Conservation (phyloP, 2,888 invertebrate genomes). For the Eustalomyia histrio region DNA sequence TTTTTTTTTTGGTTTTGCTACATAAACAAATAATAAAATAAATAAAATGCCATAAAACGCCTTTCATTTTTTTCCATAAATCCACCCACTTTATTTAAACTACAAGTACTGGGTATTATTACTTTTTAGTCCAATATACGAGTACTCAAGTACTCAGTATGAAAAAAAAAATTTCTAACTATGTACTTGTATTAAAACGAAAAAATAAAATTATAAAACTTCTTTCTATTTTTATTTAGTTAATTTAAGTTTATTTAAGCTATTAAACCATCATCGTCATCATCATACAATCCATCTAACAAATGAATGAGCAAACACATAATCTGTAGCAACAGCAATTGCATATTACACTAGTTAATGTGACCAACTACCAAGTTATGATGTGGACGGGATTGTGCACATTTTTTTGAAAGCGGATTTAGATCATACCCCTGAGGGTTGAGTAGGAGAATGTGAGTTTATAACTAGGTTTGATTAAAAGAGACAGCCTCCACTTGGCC, state of each 20-base stretch:
- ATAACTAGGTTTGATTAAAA: too few species aligned
- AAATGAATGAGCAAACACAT: constrained; percentile 20
- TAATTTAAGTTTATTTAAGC: constrained; percentile 52
- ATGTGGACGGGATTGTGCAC: background rate
- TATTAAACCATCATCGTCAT: constrained; percentile 34
- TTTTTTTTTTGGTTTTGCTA: constrained; percentile 1
- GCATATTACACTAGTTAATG: background rate
- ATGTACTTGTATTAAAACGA: constrained; percentile 43
- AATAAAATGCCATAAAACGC: constrained; percentile 39
- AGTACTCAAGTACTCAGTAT: constrained; percentile 31
- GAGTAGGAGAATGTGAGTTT: too few species aligned
- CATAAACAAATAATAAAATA: background rate
- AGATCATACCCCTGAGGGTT: too few species aligned
- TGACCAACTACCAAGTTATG: background rate
- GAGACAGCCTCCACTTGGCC: too few species aligned
- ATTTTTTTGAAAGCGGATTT: too few species aligned
- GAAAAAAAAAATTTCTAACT: background rate
- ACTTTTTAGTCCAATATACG: constrained; percentile 18
- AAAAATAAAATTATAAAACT: background rate
- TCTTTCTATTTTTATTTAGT: constrained; percentile 53
- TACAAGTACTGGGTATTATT: constrained; percentile 10
- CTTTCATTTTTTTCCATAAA: constrained; percentile 50
- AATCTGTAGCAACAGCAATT: background rate
- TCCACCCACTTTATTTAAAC: constrained; percentile 59
- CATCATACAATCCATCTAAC: constrained; percentile 28